These are phyloP conservation scores for Diprion similis DNA, from an alignment of 1,140 invertebrate genomes.

Conservation along the genomic window DNA sequence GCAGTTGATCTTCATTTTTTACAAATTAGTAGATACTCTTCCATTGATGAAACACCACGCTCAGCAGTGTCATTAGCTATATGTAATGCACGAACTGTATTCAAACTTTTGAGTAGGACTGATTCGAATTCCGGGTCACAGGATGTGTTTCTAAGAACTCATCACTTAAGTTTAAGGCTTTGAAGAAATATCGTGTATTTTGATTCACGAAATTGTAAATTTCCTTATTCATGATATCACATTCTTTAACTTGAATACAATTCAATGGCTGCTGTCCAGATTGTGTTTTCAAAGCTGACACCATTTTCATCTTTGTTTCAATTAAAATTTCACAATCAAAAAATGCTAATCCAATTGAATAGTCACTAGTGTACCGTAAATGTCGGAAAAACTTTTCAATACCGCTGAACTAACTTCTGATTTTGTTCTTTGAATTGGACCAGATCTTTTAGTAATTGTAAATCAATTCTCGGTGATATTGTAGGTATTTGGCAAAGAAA, in stretches of 20 bases:
- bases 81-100: background rate
- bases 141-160: no score
- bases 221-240: no score
- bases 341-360: slow-evolving; percentile 23
- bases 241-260: no score
- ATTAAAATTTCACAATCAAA: slow-evolving; percentile 19
- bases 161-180: no score
- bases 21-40: no score
- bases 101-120: slow-evolving; percentile 11
- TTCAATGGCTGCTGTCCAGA: background rate
- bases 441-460: slow-evolving; percentile 21
- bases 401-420: slow-evolving; percentile 24
- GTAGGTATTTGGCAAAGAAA: slow-evolving; percentile 29
- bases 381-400: slow-evolving; percentile 10
- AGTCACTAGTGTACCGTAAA: slow-evolving; percentile 34
- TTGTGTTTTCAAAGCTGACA: no score
- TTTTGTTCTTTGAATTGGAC: slow-evolving; percentile 25
- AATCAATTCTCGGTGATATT: slow-evolving; percentile 29
- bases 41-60: no score
- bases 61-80: slow-evolving; percentile 5
- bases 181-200: no score
- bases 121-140: background rate
- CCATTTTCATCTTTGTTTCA: slow-evolving; percentile 25
- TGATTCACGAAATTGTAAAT: no score
- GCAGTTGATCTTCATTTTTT: no score